These are phyloP conservation scores for Macrotrachela quadricornifera DNA, from an alignment of 1,140 invertebrate species.

Conservation along the genomic window DNA sequence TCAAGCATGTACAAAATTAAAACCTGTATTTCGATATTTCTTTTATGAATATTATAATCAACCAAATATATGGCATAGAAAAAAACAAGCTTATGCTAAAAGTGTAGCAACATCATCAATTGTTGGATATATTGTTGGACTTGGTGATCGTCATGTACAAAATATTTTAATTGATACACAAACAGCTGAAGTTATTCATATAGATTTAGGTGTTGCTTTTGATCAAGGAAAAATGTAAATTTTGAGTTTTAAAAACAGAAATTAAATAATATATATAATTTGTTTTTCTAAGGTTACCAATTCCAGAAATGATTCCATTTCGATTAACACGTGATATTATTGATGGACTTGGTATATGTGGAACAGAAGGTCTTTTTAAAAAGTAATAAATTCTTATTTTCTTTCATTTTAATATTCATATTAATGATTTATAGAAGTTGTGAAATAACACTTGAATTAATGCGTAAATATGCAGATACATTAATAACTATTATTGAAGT, in stretches of 20 bases:
- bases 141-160: slow-evolving; percentile 68
- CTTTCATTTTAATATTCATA: no score
- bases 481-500: slow-evolving; percentile 65
- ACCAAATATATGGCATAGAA: slow-evolving; percentile 63
- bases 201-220: slow-evolving; percentile 84
- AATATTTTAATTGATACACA: slow-evolving; percentile 71
- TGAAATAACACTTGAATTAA: slow-evolving; percentile 62
- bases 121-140: slow-evolving; percentile 69
- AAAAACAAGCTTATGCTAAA: slow-evolving; percentile 54
- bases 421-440: slow-evolving; percentile 35
- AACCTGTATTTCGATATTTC: slow-evolving; percentile 71
- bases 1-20: slow-evolving; percentile 48
- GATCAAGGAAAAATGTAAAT: slow-evolving; percentile 55
- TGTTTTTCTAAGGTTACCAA: slow-evolving; percentile 35
- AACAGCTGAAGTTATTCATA: slow-evolving; percentile 74
- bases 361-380: slow-evolving; percentile 65
- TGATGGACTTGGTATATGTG: slow-evolving; percentile 64
- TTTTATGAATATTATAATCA: slow-evolving; percentile 63
- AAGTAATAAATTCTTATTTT: not conserved
- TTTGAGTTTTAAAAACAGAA: no score
- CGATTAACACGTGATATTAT: slow-evolving; percentile 69
- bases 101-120: slow-evolving; percentile 35
- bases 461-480: slow-evolving; percentile 54
- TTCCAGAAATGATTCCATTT: slow-evolving; percentile 77
- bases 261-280: no score